Conservation (phyloP, 2,797 vertebrate species). For the Hyperoplus immaculatus region DNA sequence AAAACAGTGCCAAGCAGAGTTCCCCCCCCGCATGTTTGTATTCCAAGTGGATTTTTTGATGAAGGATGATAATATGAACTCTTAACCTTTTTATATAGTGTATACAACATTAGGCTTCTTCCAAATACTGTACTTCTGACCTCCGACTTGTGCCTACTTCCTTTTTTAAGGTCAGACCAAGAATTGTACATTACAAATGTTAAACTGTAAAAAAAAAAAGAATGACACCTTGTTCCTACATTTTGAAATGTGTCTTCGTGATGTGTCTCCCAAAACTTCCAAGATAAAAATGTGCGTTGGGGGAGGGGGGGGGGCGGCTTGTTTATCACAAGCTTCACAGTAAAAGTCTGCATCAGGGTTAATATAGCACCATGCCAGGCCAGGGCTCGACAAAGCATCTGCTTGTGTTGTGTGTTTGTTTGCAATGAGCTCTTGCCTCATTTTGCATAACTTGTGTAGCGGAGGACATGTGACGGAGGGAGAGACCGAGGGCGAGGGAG, state of each 20-base stretch:
- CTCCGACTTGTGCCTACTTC: background rate
- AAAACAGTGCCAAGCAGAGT: slow-evolving; percentile 52
- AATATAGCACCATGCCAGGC: slow-evolving; percentile 38
- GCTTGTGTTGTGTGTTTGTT: slow-evolving; percentile 86
- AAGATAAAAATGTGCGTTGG: slow-evolving; percentile 1
- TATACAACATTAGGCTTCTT: slow-evolving; percentile 2
- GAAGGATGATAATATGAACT: slow-evolving; percentile 32
- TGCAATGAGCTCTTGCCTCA: slow-evolving; percentile 81
- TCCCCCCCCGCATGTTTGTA: slow-evolving; percentile 30
- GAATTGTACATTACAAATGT: background rate
- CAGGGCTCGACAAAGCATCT: slow-evolving; percentile 80
- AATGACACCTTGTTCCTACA: background rate
- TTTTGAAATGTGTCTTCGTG: background rate
- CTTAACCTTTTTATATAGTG: slow-evolving; percentile 35
- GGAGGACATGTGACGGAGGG: slow-evolving; percentile 84
- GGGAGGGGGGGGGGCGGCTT: slow-evolving; percentile 44
- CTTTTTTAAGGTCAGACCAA: background rate
- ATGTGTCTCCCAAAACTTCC: background rate
- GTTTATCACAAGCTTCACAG: slow-evolving; percentile 62
- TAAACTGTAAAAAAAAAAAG: background rate
- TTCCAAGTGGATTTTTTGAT: slow-evolving; percentile 47
- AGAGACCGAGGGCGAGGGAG: slow-evolving; percentile 74
- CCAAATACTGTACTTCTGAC: slow-evolving; percentile 2
- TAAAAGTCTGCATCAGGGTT: slow-evolving; percentile 61
- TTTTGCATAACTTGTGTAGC: slow-evolving; percentile 88